A percentile compares a stretch with the other conserved stretches of the same genome.
Conservation (phyloP, 2,888 invertebrate species). For the Tupiocoris notatus region DNA sequence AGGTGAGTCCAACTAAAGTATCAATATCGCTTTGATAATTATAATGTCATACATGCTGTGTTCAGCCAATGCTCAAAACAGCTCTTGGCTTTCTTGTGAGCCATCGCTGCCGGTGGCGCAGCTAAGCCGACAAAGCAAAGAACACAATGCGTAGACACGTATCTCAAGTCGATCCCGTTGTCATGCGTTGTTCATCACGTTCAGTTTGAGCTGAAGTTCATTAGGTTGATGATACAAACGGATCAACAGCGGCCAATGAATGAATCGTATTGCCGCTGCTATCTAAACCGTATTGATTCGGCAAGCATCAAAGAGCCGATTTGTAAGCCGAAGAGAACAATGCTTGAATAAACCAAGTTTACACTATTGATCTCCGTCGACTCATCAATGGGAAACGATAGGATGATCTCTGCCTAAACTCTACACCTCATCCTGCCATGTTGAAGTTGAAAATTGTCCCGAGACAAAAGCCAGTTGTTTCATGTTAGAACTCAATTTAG, state of each 20-base stretch:
- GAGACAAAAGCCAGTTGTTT: neutral
- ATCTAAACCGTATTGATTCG: slow-evolving; percentile 4
- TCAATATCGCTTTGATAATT: too few species aligned
- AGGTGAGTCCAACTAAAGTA: too few species aligned
- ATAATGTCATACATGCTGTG: too few species aligned
- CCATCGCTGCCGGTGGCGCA: neutral
- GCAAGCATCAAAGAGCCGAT: slow-evolving; percentile 27
- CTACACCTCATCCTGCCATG: neutral
- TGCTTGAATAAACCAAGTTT: slow-evolving; percentile 42
- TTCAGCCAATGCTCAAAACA: too few species aligned
- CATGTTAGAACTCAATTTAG: too few species aligned
- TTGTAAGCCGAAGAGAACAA: slow-evolving; percentile 38
- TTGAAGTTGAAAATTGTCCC: neutral
- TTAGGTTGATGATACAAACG: neutral
- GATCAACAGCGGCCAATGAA: neutral
- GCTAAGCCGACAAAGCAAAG: neutral
- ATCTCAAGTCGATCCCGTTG: neutral
- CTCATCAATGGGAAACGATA: slow-evolving; percentile 16
- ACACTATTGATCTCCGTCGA: slow-evolving; percentile 25
- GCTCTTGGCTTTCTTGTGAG: too few species aligned
- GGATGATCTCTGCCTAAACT: neutral
- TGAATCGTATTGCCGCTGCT: neutral
- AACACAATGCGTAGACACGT: neutral
- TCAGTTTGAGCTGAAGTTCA: neutral
- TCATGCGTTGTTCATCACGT: neutral